Percentiles rank a stretch among this genome's conserved stretches.
Evolutionary conservation across 2,888 invertebrate species (phyloP).

Genomic region (Tachina fera): DNA sequence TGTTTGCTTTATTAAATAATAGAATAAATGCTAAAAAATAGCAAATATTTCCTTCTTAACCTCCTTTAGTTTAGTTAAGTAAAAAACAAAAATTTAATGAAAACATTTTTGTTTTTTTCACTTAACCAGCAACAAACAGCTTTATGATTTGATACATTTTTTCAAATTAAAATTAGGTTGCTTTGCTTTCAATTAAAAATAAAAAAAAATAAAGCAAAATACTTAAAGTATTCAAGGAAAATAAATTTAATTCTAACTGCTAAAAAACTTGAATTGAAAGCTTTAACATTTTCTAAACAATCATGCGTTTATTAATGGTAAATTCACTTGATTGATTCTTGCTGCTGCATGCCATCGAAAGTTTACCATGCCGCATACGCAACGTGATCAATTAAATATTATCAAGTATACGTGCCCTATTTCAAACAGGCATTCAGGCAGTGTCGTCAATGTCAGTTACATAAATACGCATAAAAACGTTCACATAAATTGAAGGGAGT

Average conservation of each 20-base stretch:
- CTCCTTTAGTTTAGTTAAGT: constrained; percentile 51
- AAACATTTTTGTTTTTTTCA: too few species aligned
- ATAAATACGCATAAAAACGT: neutral
- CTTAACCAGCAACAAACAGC: too few species aligned
- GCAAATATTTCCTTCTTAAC: constrained; percentile 49
- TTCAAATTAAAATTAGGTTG: neutral
- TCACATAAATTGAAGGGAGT: neutral
- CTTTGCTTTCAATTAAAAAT: constrained; percentile 9
- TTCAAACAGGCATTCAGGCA: neutral
- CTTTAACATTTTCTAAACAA: neutral
- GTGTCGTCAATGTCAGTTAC: neutral
- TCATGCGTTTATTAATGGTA: neutral
- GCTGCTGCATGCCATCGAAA: neutral
- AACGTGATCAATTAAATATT: constrained; percentile 15
- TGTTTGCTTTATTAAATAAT: constrained; percentile 4
- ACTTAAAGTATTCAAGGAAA: neutral
- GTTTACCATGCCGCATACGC: constrained; percentile 6
- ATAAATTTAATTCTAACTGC: neutral
- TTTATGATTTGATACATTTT: constrained; percentile 7
- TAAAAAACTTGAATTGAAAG: too few species aligned
- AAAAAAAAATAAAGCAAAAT: neutral
- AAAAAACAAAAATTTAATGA: constrained; percentile 13
- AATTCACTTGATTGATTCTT: neutral
- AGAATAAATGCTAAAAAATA: neutral
- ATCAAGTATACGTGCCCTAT: constrained; percentile 30